These are phyloP conservation scores for Elegia similella DNA, from an alignment of 2,888 invertebrate species.

Conservation along the genomic window DNA sequence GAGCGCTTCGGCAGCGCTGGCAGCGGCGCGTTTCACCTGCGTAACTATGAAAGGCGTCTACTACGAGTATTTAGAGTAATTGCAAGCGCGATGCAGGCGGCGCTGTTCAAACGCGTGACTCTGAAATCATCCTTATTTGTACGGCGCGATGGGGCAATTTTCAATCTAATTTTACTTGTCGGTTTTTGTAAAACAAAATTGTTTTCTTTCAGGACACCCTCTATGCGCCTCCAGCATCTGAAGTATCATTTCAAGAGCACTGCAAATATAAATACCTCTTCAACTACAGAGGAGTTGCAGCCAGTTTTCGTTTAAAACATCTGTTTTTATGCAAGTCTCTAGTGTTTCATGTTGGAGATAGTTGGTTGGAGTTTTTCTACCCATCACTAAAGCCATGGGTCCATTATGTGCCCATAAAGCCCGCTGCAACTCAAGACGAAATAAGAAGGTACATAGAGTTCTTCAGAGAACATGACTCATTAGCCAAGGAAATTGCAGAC, in stretches of 20 bases:
- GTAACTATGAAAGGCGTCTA: too few species aligned
- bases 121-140: too few species aligned
- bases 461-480: constrained; percentile 87
- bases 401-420: constrained; percentile 93
- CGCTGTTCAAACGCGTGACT: too few species aligned
- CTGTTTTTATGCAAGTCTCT: constrained; percentile 95
- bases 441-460: constrained; percentile 88
- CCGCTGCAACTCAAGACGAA: constrained; percentile 84
- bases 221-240: constrained; percentile 89
- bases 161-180: not conserved
- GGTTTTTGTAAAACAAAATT: not conserved
- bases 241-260: constrained; percentile 94
- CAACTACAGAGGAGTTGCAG: constrained; percentile 98
- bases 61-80: too few species aligned
- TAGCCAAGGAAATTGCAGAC: constrained; percentile 89
- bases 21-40: too few species aligned
- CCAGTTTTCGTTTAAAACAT: constrained; percentile 98
- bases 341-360: constrained; percentile 96
- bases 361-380: constrained; percentile 98
- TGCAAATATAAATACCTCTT: constrained; percentile 96
- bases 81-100: too few species aligned
- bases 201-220: constrained; percentile 88
- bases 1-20: too few species aligned
- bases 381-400: constrained; percentile 95
- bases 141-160: not conserved